A percentile compares a stretch with the other conserved stretches of the same genome.
These are phyloP conservation scores for Nasonia longicornis DNA, from an alignment of 1,140 invertebrate species.

Conservation along the genomic window DNA sequence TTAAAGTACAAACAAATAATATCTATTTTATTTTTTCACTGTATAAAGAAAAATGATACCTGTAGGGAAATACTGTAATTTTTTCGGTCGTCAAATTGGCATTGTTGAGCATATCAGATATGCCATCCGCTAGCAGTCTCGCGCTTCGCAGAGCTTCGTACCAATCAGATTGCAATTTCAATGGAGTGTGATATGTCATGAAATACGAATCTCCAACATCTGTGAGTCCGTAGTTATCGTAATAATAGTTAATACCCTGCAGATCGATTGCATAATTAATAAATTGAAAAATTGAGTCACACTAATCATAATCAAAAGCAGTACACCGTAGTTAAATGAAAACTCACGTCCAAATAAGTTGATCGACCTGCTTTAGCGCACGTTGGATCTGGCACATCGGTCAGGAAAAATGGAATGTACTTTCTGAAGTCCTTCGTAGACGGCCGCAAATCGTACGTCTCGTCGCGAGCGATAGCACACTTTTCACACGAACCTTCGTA, in stretches of 20 bases:
- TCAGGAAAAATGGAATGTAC: slow-evolving; percentile 89
- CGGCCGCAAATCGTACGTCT: slow-evolving; percentile 67
- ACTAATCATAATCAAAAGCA: background rate
- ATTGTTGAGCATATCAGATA: slow-evolving; percentile 81
- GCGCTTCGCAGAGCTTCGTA: slow-evolving; percentile 89
- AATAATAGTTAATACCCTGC: slow-evolving; percentile 41
- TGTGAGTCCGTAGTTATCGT: slow-evolving; percentile 49
- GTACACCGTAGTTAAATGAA: background rate
- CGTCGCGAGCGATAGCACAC: slow-evolving; percentile 68
- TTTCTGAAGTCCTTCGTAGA: slow-evolving; percentile 77
- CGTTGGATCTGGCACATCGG: slow-evolving; percentile 85
- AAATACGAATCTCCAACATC: slow-evolving; percentile 84
- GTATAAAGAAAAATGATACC: background rate
- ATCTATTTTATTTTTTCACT: background rate
- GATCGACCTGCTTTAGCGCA: slow-evolving; percentile 93
- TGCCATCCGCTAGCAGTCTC: slow-evolving; percentile 82
- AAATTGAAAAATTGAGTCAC: background rate
- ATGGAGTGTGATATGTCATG: slow-evolving; percentile 95
- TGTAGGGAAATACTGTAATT: slow-evolving; percentile 88
- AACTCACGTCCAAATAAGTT: slow-evolving; percentile 80
- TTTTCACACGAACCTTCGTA: slow-evolving; percentile 53
- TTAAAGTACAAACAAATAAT: background rate
- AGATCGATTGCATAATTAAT: background rate
- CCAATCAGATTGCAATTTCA: slow-evolving; percentile 94
- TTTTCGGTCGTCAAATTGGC: slow-evolving; percentile 67